Conservation (phyloP, 2,797 vertebrate species). For the Parauchenoglanis ngamensis region DNA sequence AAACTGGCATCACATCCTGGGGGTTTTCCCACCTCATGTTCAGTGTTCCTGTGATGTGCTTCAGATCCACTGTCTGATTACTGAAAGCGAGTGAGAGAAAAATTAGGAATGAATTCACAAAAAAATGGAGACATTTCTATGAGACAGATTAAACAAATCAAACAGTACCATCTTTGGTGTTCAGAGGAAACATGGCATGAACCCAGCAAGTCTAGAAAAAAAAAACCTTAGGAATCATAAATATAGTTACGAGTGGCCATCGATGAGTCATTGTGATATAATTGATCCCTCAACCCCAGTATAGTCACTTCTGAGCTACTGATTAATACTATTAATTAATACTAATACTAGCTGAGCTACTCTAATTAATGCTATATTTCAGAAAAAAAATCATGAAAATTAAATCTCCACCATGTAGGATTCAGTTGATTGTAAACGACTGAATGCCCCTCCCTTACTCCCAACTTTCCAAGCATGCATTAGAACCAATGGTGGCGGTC, state of each 20-base stretch:
- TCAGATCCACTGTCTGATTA: background rate
- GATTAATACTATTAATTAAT: too few relatives aligned
- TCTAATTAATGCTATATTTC: background rate
- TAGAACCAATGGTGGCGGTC: too few relatives aligned
- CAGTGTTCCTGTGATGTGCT: background rate
- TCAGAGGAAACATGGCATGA: background rate
- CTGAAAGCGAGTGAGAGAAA: background rate
- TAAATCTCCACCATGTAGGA: too few relatives aligned
- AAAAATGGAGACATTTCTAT: background rate
- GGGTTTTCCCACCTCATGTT: background rate
- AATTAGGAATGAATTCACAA: too few relatives aligned
- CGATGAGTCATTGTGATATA: background rate
- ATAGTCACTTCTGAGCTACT: background rate
- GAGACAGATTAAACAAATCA: background rate
- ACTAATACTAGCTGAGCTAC: background rate
- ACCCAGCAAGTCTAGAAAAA: background rate
- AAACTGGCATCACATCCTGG: background rate
- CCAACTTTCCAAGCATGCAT: too few relatives aligned
- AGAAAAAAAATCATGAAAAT: background rate
- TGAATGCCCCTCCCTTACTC: too few relatives aligned
- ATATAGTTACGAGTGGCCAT: too few relatives aligned
- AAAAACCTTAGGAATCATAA: too few relatives aligned
- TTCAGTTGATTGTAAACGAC: too few relatives aligned
- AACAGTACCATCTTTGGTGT: background rate
- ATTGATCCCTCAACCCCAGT: background rate